Evolutionary conservation across 1,140 invertebrate genomes (phyloP).

Genomic region (Leptopilina boulardi): DNA sequence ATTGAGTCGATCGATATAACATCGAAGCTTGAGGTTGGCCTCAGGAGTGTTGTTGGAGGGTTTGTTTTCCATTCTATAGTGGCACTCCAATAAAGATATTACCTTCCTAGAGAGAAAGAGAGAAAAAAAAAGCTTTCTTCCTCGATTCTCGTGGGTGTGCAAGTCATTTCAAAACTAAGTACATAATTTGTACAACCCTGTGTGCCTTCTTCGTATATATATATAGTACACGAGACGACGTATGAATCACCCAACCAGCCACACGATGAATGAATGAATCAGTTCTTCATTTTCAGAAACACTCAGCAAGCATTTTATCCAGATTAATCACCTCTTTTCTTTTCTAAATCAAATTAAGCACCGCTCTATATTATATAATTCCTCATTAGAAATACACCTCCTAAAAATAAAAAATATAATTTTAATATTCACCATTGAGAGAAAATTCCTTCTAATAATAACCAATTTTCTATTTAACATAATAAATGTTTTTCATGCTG

Average conservation of each 20-base stretch:
- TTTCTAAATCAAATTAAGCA: neutral
- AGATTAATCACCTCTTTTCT: neutral
- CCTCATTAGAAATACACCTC: too few species aligned
- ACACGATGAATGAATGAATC: neutral
- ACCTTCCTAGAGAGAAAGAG: too few species aligned
- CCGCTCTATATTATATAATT: too few species aligned
- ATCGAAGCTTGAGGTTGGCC: slow-evolving; percentile 40
- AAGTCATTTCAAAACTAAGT: slow-evolving; percentile 7
- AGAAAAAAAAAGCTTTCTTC: neutral
- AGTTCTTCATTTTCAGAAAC: neutral
- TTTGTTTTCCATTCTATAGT: slow-evolving; percentile 9
- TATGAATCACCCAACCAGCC: neutral
- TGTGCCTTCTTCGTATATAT: too few species aligned
- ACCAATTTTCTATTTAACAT: neutral
- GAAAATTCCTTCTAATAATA: neutral
- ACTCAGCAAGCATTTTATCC: neutral
- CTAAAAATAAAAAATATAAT: too few species aligned
- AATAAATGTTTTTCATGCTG: neutral
- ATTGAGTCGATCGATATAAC: slow-evolving; percentile 59
- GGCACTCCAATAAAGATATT: slow-evolving; percentile 1
- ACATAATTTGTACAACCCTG: neutral
- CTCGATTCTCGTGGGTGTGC: slow-evolving; percentile 17
- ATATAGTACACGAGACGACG: neutral
- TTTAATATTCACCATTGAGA: too few species aligned
- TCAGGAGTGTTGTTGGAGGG: neutral